A percentile compares a stretch with the other conserved stretches of the same genome.
Evolutionary conservation across 1,140 invertebrate species (phyloP).

Genomic region (Bombyx mori): DNA sequence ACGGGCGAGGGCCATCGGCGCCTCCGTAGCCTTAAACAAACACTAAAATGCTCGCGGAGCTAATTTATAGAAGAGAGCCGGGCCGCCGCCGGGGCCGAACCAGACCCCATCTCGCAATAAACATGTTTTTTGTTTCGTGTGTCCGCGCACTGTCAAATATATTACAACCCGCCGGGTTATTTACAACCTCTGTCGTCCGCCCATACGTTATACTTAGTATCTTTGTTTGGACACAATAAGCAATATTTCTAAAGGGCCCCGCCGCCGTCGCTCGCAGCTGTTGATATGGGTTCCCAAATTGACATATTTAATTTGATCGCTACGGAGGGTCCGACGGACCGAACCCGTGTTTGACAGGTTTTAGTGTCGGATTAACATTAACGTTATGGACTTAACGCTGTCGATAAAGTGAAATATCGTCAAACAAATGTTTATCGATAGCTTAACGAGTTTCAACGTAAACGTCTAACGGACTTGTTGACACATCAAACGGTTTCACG

Average conservation of each 20-base stretch:
- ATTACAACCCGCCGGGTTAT: constrained; percentile 68
- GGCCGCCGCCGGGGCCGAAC: constrained; percentile 17
- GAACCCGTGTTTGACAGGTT: constrained; percentile 63
- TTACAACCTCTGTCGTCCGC: constrained; percentile 66
- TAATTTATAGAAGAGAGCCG: constrained; percentile 51
- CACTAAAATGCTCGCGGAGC: constrained; percentile 40
- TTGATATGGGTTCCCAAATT: constrained; percentile 70
- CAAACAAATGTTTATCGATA: constrained; percentile 19
- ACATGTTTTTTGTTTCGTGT: constrained; percentile 70
- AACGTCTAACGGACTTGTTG: constrained; percentile 31
- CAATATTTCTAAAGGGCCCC: constrained; percentile 68
- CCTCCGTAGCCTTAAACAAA: constrained; percentile 41
- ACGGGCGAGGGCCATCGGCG: constrained; percentile 8
- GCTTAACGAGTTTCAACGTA: constrained; percentile 18
- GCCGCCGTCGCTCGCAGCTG: constrained; percentile 65
- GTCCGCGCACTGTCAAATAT: constrained; percentile 71
- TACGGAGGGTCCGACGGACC: constrained; percentile 47
- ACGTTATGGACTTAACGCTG: constrained; percentile 54
- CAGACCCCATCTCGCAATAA: constrained; percentile 58
- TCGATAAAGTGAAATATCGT: constrained; percentile 48
- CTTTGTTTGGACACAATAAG: constrained; percentile 72
- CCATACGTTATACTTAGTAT: constrained; percentile 72
- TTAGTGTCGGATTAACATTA: constrained; percentile 68
- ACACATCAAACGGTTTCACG: constrained; percentile 53
- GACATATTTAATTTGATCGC: constrained; percentile 72